A percentile compares a stretch with the other conserved stretches of the same genome.
phyloP scores from a whole-genome alignment of 2,113 vertebrate genomes.

The Colius striatus region DNA sequence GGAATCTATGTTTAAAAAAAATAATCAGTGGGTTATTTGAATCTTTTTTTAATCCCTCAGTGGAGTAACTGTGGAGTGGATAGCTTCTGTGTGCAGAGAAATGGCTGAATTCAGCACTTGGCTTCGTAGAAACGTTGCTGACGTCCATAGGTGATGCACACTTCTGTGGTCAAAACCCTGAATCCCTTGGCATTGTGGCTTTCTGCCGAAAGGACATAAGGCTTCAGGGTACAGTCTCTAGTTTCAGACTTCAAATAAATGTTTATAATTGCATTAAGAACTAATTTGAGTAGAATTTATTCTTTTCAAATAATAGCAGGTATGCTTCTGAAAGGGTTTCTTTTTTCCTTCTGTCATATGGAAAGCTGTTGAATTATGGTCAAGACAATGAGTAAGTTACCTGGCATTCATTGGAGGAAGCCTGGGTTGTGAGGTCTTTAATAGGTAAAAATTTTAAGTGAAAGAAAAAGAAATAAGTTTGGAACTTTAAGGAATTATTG shows the following conservation, averaged over 20 bases:
- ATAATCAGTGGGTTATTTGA: not conserved
- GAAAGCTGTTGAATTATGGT: not conserved
- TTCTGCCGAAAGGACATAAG: not conserved
- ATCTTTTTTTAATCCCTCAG: not conserved
- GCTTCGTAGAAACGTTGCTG: not conserved
- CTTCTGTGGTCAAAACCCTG: not conserved
- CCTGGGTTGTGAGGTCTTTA: not conserved
- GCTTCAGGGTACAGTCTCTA: not conserved
- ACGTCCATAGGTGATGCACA: not conserved
- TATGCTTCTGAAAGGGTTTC: not conserved
- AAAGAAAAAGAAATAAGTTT: not conserved
- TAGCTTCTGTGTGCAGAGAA: not conserved
- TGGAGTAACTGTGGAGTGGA: not conserved
- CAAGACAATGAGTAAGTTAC: not conserved
- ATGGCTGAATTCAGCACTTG: not conserved
- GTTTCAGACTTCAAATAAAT: not conserved
- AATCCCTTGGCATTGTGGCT: not conserved
- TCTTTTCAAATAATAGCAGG: not conserved
- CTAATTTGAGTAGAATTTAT: not conserved
- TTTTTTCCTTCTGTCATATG: not conserved
- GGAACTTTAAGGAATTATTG: not conserved
- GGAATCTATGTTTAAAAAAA: constrained; percentile 6
- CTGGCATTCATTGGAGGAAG: not conserved
- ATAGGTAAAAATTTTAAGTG: not conserved
- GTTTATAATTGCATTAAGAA: not conserved